Evolutionary conservation across 2,113 vertebrate genomes (phyloP).

Genomic region (Malurus melanocephalus): DNA sequence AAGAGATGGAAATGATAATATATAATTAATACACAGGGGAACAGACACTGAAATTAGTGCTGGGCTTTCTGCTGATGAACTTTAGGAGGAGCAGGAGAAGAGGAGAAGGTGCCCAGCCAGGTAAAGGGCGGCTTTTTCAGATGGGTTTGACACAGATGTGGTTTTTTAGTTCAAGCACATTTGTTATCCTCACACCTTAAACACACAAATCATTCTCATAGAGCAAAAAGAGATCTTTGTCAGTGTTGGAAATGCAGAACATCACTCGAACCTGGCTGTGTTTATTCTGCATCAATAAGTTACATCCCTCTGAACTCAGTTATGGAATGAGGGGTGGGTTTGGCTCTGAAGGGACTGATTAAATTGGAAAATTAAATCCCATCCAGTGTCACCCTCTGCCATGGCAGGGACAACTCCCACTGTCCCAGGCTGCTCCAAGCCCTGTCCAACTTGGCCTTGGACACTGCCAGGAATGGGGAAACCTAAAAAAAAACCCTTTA

Average conservation of each 20-base stretch:
- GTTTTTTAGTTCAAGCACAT: fast-evolving
- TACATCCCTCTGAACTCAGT: fast-evolving
- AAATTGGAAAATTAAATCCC: not conserved
- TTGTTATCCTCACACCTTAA: not conserved
- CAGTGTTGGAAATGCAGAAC: not conserved
- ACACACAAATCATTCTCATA: not conserved
- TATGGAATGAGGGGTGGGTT: not conserved
- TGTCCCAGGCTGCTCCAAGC: not conserved
- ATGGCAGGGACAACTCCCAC: not conserved
- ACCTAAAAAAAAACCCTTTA: not conserved
- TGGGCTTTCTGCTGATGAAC: not conserved
- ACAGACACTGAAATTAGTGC: not conserved
- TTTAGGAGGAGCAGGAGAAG: fast-evolving
- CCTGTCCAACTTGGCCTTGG: not conserved
- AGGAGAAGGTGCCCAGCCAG: not conserved
- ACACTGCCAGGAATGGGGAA: not conserved
- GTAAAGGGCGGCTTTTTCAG: not conserved
- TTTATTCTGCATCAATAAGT: not conserved
- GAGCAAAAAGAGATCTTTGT: not conserved
- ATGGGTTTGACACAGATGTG: not conserved
- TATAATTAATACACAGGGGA: not conserved
- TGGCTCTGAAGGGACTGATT: not conserved
- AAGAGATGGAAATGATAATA: not conserved
- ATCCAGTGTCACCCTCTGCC: not conserved
- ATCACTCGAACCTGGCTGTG: not conserved